Conservation (phyloP, 2,797 vertebrate genomes). For the Decapterus maruadsi region DNA sequence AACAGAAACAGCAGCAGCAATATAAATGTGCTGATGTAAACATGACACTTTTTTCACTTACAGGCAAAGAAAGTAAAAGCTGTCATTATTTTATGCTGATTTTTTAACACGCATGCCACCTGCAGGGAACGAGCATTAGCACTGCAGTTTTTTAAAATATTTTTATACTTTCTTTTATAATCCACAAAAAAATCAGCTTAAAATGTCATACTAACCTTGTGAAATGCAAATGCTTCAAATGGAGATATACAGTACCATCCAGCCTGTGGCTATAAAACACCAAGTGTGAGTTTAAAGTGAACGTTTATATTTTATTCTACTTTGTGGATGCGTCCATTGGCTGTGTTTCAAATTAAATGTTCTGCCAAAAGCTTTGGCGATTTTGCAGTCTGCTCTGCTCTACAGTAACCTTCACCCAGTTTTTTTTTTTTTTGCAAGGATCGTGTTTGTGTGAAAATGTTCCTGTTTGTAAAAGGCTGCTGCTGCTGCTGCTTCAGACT, state of each 20-base stretch:
- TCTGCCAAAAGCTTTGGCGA: neutral
- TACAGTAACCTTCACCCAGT: neutral
- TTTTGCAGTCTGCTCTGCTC: neutral
- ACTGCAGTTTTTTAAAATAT: neutral
- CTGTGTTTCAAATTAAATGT: neutral
- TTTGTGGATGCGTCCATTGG: neutral
- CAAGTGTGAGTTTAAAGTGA: constrained; percentile 2
- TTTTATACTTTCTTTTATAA: neutral
- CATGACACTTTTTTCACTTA: neutral
- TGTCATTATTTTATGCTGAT: neutral
- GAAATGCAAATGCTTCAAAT: neutral
- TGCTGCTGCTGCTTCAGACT: neutral
- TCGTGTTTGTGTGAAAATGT: constrained; percentile 2
- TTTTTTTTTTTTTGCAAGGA: neutral
- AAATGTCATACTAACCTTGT: neutral
- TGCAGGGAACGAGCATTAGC: neutral
- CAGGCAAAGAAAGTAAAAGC: neutral
- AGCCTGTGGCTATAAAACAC: neutral
- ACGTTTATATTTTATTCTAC: constrained; percentile 1
- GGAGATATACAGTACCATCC: neutral
- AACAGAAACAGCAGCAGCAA: neutral
- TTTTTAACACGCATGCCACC: neutral
- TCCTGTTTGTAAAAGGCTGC: neutral
- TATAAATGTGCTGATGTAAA: neutral
- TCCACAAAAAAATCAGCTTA: neutral